phyloP scores from a whole-genome alignment of 1,140 invertebrate species.

The Drosophila pseudoobscura region DNA sequence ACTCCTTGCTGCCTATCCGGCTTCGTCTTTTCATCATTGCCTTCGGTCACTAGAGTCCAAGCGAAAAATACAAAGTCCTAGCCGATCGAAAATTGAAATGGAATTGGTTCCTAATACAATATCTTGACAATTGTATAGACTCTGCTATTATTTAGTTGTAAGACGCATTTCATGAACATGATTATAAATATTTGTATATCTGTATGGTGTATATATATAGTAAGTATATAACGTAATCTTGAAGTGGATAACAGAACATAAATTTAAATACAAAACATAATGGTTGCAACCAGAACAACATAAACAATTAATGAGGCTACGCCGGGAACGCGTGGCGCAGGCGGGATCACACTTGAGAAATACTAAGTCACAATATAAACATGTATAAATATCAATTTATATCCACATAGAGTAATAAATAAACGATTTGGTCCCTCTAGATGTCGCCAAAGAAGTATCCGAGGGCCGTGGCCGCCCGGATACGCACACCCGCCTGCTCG shows the following conservation, averaged over 20 bases:
- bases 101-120: no score
- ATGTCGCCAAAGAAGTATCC: conserved; percentile 84
- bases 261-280: conserved; percentile 58
- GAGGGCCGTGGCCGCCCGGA: conserved; percentile 85
- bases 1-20: no score
- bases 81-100: no score
- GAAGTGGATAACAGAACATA: conserved; percentile 54
- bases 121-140: no score
- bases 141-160: no score
- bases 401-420: conserved; percentile 27
- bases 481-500: conserved; percentile 85
- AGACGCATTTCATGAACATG: no score
- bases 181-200: conserved; percentile 24
- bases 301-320: conserved; percentile 50
- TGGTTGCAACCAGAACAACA: conserved; percentile 25
- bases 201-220: conserved; percentile 4
- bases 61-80: no score
- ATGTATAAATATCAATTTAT: conserved; percentile 18
- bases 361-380: conserved; percentile 48
- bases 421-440: conserved; percentile 58
- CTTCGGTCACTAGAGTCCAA: no score
- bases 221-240: conserved; percentile 32
- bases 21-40: no score
- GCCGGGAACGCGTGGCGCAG: conserved; percentile 9
- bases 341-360: conserved; percentile 66